Percentiles rank a stretch among this genome's conserved stretches.
Conservation (phyloP, 1,140 invertebrate genomes). For the Cylas formicarius region DNA sequence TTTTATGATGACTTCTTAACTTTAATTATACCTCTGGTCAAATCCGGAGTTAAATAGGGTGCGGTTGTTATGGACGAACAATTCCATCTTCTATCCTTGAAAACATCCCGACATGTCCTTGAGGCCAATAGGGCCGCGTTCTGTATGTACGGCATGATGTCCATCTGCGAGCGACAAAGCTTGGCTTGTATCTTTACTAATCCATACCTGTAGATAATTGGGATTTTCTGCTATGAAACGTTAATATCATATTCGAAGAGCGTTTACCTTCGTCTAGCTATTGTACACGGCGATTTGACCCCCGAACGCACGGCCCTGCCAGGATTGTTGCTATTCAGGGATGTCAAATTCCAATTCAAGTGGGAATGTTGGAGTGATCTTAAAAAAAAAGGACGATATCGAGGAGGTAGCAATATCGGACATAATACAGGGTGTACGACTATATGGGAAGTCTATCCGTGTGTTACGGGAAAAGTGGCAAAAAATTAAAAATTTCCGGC, state of each 20-base stretch:
- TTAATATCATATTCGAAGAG: neutral
- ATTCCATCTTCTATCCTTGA: slow-evolving; percentile 73
- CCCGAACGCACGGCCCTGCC: slow-evolving; percentile 36
- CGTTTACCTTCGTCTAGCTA: slow-evolving; percentile 32
- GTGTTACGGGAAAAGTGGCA: too few species aligned
- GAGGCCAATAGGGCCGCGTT: slow-evolving; percentile 61
- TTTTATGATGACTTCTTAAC: too few species aligned
- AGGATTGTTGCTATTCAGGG: slow-evolving; percentile 28
- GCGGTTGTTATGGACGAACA: slow-evolving; percentile 70
- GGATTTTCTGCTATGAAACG: neutral
- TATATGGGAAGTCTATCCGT: too few species aligned
- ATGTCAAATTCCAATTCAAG: slow-evolving; percentile 37
- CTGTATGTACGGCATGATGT: slow-evolving; percentile 66
- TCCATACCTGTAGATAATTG: slow-evolving; percentile 25
- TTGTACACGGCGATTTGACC: slow-evolving; percentile 32
- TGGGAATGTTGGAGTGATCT: slow-evolving; percentile 40
- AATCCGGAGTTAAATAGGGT: slow-evolving; percentile 64
- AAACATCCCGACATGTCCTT: slow-evolving; percentile 63
- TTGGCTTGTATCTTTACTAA: slow-evolving; percentile 39
- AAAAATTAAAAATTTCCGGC: too few species aligned
- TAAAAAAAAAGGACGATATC: slow-evolving; percentile 13
- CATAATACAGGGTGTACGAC: too few species aligned
- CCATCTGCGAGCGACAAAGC: slow-evolving; percentile 36
- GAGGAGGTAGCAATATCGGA: neutral
- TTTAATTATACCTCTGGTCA: slow-evolving; percentile 59